Percentiles rank a stretch among this genome's conserved stretches.
phyloP scores from a whole-genome alignment of 2,888 invertebrate species.

The Stenodema calcarata region DNA sequence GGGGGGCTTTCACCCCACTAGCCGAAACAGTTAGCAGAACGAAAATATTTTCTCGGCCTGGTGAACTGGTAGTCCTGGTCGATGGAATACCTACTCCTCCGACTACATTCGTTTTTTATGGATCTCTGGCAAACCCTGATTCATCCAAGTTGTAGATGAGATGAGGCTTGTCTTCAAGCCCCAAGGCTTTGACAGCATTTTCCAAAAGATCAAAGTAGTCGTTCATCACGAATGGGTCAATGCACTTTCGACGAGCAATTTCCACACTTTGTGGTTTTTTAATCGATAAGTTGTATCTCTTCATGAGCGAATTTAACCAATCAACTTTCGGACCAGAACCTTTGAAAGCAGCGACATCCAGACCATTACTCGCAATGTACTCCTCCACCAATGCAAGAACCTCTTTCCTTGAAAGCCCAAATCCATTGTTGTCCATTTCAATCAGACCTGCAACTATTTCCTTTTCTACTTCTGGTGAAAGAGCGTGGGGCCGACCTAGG shows the following conservation, averaged over 20 bases:
- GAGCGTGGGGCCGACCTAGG: not conserved
- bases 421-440: not conserved
- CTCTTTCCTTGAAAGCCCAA: not conserved
- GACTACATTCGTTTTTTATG: not conserved
- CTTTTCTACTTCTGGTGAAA: not conserved
- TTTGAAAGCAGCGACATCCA: not conserved
- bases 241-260: not conserved
- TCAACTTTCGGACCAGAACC: not conserved
- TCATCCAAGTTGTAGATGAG: slow-evolving; percentile 58
- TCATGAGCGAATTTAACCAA: not conserved
- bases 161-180: slow-evolving; percentile 48
- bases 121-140: not conserved
- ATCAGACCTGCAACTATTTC: not conserved
- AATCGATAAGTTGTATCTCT: not conserved
- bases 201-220: not conserved
- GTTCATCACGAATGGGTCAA: not conserved
- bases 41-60: slow-evolving; percentile 2
- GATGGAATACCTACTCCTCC: not conserved
- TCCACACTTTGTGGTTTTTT: not conserved
- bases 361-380: not conserved
- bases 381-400: not conserved
- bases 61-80: not conserved
- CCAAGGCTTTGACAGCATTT: not conserved
- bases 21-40: slow-evolving; percentile 26
- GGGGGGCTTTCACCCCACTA: slow-evolving; percentile 57